Evolutionary conservation across 2,113 vertebrate species (phyloP).

Genomic region (Dicerorhinus sumatrensis): DNA sequence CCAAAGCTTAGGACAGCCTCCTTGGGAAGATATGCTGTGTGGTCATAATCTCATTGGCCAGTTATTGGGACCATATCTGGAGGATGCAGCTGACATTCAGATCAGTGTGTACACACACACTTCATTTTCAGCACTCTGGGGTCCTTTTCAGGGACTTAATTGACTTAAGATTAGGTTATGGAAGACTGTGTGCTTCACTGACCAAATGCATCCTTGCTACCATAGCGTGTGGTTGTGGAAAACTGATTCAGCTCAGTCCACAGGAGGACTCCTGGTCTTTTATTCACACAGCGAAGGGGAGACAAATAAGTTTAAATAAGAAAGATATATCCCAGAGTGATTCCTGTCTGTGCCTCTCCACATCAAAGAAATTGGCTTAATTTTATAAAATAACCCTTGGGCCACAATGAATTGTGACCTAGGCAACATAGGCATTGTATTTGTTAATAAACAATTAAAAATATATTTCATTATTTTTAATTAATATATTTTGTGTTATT

Average conservation of each 20-base stretch:
- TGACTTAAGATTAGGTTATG: background rate
- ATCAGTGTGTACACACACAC: no score
- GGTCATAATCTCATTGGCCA: background rate
- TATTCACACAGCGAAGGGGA: background rate
- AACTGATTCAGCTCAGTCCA: background rate
- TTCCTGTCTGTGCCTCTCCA: background rate
- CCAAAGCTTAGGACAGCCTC: no score
- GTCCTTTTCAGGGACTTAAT: no score
- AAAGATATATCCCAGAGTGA: background rate
- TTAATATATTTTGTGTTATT: background rate
- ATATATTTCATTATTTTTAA: background rate
- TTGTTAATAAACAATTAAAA: background rate
- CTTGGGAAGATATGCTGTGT: no score
- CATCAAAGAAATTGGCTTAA: background rate
- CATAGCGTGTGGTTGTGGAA: background rate
- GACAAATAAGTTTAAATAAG: background rate
- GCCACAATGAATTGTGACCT: background rate
- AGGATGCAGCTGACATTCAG: no score
- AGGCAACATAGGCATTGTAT: background rate
- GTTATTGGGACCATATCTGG: background rate
- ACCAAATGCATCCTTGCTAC: background rate
- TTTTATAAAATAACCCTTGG: background rate
- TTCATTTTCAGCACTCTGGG: background rate
- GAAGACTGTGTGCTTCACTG: background rate
- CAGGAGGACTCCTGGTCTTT: background rate